Evolutionary conservation across 1,140 invertebrate species (phyloP).

Genomic region (Diorhabda elongata): DNA sequence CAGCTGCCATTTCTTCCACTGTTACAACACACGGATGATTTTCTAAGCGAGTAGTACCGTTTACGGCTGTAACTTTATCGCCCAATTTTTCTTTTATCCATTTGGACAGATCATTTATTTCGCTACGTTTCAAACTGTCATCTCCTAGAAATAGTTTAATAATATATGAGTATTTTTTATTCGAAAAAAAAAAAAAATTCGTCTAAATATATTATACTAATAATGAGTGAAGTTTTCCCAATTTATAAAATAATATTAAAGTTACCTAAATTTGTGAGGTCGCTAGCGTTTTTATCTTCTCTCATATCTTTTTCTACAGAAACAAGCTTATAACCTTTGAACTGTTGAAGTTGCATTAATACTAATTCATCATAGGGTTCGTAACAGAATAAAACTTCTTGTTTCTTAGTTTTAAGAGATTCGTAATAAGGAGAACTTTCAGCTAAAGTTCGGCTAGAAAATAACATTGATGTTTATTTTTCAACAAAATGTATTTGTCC

Average conservation of each 20-base stretch:
- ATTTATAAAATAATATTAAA: background rate
- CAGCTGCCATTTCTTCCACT: constrained; percentile 93
- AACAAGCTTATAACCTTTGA: constrained; percentile 71
- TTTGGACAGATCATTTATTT: constrained; percentile 70
- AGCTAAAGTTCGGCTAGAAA: constrained; percentile 77
- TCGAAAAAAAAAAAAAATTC: background rate
- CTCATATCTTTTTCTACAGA: constrained; percentile 95
- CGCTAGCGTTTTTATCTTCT: constrained; percentile 59
- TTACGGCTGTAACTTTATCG: constrained; percentile 76
- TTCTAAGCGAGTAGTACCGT: constrained; percentile 77
- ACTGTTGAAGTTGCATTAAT: constrained; percentile 83
- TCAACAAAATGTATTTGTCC: background rate
- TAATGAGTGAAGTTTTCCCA: background rate
- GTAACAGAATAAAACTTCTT: constrained; percentile 93
- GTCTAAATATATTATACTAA: background rate
- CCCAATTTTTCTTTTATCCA: constrained; percentile 74
- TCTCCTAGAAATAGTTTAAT: constrained; percentile 49
- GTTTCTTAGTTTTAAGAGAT: constrained; percentile 78
- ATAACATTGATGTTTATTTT: constrained; percentile 23
- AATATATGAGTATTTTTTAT: background rate
- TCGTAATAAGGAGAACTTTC: constrained; percentile 94
- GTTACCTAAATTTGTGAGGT: constrained; percentile 52
- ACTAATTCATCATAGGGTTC: constrained; percentile 95
- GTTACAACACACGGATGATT: constrained; percentile 91
- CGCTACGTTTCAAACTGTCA: constrained; percentile 64